phyloP scores from a whole-genome alignment of 2,888 invertebrate genomes.

The Caenorhabditis wallacei region DNA sequence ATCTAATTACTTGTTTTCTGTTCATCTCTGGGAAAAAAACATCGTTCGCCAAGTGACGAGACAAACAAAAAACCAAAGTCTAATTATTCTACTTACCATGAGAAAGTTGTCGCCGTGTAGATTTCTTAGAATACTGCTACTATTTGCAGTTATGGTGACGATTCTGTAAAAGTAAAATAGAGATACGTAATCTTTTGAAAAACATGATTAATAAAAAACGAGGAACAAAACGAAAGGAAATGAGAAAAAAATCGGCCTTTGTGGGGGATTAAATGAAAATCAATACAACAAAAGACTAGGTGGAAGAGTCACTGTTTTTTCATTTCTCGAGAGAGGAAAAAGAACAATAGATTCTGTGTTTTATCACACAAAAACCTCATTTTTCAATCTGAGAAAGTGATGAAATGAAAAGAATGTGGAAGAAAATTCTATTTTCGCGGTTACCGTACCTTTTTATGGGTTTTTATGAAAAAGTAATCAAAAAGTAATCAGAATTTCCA shows the following conservation, averaged over 20 bases:
- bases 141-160: conserved; percentile 29
- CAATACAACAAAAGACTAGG: conserved; percentile 18
- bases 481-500: neutral
- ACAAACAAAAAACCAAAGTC: conserved; percentile 24
- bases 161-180: conserved; percentile 34
- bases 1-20: conserved; percentile 27
- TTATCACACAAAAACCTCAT: conserved; percentile 11
- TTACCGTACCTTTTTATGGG: neutral
- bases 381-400: neutral
- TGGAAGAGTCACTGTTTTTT: conserved; percentile 22
- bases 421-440: neutral
- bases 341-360: conserved; percentile 1
- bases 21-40: neutral
- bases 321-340: neutral
- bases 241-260: conserved; percentile 3
- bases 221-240: conserved; percentile 13
- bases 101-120: conserved; percentile 43
- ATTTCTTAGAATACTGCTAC: conserved; percentile 30
- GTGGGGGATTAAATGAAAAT: conserved; percentile 27
- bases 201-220: neutral
- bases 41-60: neutral
- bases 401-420: neutral
- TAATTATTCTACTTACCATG: conserved; percentile 30
- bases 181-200: neutral
- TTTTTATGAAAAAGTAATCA: neutral